Percentiles rank a stretch among this genome's conserved stretches.
Evolutionary conservation across 2,113 vertebrate species (phyloP).

Genomic region (Sapayoa aenigma): DNA sequence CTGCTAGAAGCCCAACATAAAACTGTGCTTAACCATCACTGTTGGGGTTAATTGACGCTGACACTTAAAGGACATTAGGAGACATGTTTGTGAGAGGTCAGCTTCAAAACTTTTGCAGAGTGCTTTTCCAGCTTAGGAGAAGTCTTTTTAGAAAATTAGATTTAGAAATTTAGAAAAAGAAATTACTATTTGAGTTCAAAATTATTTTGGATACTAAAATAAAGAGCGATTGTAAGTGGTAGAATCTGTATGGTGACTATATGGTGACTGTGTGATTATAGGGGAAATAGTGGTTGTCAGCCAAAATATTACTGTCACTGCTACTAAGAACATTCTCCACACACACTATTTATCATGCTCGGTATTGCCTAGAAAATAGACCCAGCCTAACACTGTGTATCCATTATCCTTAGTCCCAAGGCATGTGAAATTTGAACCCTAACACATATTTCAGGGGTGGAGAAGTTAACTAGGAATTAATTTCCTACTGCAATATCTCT

Average conservation of each 20-base stretch:
- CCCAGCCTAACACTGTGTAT: no score
- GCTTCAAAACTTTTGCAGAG: background rate
- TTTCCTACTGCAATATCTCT: background rate
- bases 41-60: background rate
- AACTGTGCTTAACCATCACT: background rate
- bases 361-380: background rate
- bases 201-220: background rate
- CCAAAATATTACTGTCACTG: background rate
- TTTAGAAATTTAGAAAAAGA: background rate
- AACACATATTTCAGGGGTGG: background rate
- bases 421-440: background rate
- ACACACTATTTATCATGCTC: background rate
- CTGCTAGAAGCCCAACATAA: background rate
- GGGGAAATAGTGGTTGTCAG: background rate
- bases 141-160: background rate
- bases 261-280: background rate
- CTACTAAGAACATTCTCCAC: background rate
- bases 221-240: fast-evolving
- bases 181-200: background rate
- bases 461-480: background rate
- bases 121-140: background rate
- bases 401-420: background rate
- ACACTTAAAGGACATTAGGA: background rate
- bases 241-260: background rate
- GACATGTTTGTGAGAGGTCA: background rate